These are phyloP conservation scores for Melangyna quadrimaculata DNA, from an alignment of 2,888 invertebrate genomes.

Conservation along the genomic window DNA sequence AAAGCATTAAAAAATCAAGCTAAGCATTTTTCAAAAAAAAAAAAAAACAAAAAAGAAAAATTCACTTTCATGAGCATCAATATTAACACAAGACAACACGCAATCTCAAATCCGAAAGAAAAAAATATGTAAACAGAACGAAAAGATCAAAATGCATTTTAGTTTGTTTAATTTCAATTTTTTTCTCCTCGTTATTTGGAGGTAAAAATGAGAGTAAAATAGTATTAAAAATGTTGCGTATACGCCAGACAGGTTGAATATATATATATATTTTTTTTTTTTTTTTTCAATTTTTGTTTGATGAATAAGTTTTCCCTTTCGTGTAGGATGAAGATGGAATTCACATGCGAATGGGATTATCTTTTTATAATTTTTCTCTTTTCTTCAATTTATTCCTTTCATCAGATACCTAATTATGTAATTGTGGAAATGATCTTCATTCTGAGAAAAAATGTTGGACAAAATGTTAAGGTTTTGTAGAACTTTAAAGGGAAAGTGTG, in stretches of 20 bases:
- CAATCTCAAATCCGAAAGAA: background rate
- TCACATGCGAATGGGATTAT: conserved; percentile 31
- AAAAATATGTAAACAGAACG: no score
- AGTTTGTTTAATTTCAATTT: background rate
- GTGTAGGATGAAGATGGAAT: conserved; percentile 42
- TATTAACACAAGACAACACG: background rate
- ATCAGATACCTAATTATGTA: conserved; percentile 37
- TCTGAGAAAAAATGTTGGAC: background rate
- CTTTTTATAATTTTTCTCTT: conserved; percentile 8
- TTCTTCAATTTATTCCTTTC: conserved; percentile 11
- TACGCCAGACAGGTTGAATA: background rate
- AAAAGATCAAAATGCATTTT: conserved; percentile 36
- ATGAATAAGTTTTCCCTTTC: conserved; percentile 35
- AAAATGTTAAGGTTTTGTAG: background rate
- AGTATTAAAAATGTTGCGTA: conserved; percentile 41
- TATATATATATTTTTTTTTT: no score
- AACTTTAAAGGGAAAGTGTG: background rate
- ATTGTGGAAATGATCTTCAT: conserved; percentile 20
- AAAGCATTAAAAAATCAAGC: background rate
- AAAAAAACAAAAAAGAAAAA: no score
- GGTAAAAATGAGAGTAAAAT: conserved; percentile 33
- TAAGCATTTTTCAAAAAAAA: conserved; percentile 9
- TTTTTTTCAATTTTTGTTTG: background rate
- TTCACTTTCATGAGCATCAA: conserved; percentile 43
- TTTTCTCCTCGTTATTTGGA: background rate